A percentile compares a stretch with the other conserved stretches of the same genome.
phyloP scores from a whole-genome alignment of 2,888 invertebrate species.

The Drosophila colorata region DNA sequence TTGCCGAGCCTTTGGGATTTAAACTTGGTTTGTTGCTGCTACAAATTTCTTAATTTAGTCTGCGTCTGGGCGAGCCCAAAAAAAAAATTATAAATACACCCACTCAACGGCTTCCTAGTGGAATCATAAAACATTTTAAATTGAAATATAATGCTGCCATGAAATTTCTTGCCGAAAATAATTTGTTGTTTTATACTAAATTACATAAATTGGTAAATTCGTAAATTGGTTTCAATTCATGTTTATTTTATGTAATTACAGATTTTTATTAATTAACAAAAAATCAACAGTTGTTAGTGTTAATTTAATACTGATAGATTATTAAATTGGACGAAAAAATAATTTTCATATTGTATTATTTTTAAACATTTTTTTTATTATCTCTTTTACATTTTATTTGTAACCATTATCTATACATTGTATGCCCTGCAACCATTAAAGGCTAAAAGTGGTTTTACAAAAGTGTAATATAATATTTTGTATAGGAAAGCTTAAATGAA shows the following conservation, averaged over 20 bases:
- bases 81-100: conserved; percentile 12
- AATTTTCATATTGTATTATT: not conserved
- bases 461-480: too few species aligned
- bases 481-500: too few species aligned
- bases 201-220: not conserved
- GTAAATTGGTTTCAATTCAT: not conserved
- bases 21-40: conserved; percentile 15
- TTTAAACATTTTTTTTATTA: not conserved
- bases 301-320: not conserved
- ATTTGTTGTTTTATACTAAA: not conserved
- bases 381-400: too few species aligned
- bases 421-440: not conserved
- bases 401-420: too few species aligned
- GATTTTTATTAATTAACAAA: not conserved
- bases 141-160: conserved; percentile 18
- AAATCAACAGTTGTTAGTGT: not conserved
- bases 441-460: not conserved
- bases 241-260: not conserved
- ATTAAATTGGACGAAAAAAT: not conserved
- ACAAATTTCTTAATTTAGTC: conserved; percentile 37
- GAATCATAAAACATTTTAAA: conserved; percentile 31
- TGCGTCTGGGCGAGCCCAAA: not conserved
- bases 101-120: conserved; percentile 11
- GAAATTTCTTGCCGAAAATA: not conserved
- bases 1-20: conserved; percentile 8